Conservation (phyloP, 1,140 invertebrate genomes). For the Nymphalis io region DNA sequence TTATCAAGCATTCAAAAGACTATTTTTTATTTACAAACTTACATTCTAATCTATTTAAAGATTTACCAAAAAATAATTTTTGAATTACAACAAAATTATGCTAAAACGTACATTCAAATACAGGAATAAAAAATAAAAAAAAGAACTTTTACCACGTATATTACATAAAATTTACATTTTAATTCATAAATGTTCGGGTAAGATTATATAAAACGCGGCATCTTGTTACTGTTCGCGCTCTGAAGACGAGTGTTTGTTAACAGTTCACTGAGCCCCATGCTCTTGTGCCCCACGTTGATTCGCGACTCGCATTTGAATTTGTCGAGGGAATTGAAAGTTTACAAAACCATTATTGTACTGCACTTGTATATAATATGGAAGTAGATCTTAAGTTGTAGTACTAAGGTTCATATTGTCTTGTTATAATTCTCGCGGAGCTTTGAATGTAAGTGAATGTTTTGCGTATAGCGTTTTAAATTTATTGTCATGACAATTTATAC, state of each 20-base stretch:
- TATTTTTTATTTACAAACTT: no score
- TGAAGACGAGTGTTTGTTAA: background rate
- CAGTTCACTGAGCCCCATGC: background rate
- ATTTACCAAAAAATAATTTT: no score
- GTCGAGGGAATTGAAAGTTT: slow-evolving; percentile 16
- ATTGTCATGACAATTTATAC: slow-evolving; percentile 9
- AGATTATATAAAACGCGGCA: background rate
- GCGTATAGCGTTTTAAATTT: background rate
- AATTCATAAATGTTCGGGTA: background rate
- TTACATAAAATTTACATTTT: no score
- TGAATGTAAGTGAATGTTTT: background rate
- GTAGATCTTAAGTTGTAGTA: background rate
- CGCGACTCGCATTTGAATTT: slow-evolving; percentile 16
- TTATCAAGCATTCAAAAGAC: no score
- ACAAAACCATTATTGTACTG: slow-evolving; percentile 11
- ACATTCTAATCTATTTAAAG: no score
- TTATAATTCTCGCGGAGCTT: background rate
- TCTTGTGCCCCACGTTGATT: background rate
- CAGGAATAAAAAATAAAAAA: no score
- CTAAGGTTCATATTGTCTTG: background rate
- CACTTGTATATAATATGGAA: background rate
- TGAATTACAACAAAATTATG: no score
- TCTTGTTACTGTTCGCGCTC: background rate
- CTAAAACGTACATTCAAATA: no score
- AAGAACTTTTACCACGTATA: no score